Evolutionary conservation across 1,140 invertebrate genomes (phyloP).

Genomic region (Panagrolaimus sp.): DNA sequence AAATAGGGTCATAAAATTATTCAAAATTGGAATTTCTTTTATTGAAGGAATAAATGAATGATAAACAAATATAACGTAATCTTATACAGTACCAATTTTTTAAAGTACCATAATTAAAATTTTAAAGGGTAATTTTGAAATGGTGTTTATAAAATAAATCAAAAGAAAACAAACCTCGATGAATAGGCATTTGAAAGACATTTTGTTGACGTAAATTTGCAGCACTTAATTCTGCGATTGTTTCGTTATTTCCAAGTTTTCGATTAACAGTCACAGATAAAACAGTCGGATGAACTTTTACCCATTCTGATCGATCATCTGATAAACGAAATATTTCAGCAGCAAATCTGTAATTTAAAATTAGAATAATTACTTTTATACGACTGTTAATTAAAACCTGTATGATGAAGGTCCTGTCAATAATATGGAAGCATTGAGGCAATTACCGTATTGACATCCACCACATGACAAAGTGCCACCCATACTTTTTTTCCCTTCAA

Average conservation of each 20-base stretch:
- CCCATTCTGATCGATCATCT: conserved; percentile 5
- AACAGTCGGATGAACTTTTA: conserved; percentile 6
- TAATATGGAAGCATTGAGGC: conserved; percentile 2
- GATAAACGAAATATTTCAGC: neutral
- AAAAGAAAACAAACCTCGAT: neutral
- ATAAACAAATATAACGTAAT: no score
- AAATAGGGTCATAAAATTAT: no score
- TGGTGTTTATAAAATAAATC: no score
- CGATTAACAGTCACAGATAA: conserved; percentile 4
- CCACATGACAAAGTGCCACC: conserved; percentile 13
- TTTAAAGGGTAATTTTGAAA: no score
- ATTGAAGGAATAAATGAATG: no score
- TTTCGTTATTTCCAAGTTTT: no score
- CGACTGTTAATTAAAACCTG: neutral
- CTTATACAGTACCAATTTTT: no score
- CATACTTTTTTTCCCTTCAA: neutral
- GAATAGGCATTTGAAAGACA: conserved; percentile 1
- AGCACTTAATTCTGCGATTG: neutral
- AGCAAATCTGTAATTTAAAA: neutral
- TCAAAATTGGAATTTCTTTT: no score
- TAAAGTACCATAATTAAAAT: no score
- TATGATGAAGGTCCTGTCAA: neutral
- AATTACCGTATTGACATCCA: conserved; percentile 8
- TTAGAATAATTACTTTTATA: no score
- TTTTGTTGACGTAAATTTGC: neutral